Evolutionary conservation across 2,888 invertebrate species (phyloP).

Genomic region (Drosophila barbarae): DNA sequence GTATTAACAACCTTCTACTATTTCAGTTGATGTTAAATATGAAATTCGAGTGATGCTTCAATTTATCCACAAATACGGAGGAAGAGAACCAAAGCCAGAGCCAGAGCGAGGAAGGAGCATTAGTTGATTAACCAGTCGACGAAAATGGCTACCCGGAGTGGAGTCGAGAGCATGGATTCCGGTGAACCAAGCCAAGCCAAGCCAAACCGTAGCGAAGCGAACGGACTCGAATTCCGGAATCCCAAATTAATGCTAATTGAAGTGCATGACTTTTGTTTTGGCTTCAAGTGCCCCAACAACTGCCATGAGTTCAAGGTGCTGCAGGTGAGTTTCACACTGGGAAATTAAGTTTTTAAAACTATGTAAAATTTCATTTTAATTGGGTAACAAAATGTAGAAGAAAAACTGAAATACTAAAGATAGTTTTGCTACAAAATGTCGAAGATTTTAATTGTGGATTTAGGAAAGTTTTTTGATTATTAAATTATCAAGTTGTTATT

Average conservation of each 20-base stretch:
- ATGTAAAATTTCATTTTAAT: no score
- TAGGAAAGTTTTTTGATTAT: not conserved
- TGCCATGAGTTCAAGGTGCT: not conserved
- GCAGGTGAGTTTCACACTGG: not conserved
- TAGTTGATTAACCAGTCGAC: slow-evolving; percentile 20
- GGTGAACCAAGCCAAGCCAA: slow-evolving; percentile 4
- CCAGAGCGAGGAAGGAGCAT: not conserved
- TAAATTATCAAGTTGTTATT: not conserved
- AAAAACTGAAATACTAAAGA: not conserved
- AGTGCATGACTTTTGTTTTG: slow-evolving; percentile 24
- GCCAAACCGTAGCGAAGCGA: not conserved
- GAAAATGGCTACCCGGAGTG: not conserved
- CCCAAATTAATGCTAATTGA: slow-evolving; percentile 32
- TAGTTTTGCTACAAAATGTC: not conserved
- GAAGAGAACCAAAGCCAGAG: not conserved
- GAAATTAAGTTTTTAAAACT: not conserved
- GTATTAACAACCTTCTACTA: not conserved
- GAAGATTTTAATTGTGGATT: not conserved
- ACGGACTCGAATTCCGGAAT: slow-evolving; percentile 7
- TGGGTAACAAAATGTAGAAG: no score
- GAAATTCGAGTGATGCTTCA: slow-evolving; percentile 12
- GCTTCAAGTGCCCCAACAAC: not conserved
- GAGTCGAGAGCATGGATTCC: not conserved
- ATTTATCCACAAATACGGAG: not conserved
- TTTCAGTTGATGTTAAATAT: not conserved